phyloP scores from a whole-genome alignment of 2,888 invertebrate species.

The Lobophora halterata region DNA sequence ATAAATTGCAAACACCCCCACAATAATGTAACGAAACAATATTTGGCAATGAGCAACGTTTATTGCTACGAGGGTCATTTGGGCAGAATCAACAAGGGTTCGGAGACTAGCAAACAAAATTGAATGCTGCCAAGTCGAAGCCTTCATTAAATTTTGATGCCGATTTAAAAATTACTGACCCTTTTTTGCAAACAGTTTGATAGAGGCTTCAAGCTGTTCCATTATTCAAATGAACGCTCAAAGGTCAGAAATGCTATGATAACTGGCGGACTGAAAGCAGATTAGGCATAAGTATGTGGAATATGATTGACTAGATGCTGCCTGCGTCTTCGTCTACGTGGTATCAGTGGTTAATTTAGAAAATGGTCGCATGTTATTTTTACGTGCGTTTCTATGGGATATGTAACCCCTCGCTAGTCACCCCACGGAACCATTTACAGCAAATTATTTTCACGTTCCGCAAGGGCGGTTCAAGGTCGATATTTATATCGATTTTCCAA shows the following conservation, averaged over 20 bases:
- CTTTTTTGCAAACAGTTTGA: too few relatives aligned
- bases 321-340: too few relatives aligned
- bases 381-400: constrained; percentile 18
- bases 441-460: constrained; percentile 58
- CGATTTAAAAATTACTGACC: too few relatives aligned
- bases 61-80: constrained; percentile 44
- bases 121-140: constrained; percentile 1
- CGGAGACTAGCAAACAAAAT: constrained; percentile 8
- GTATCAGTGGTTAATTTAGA: constrained; percentile 6
- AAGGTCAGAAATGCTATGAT: too few relatives aligned
- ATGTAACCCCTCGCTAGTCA: constrained; percentile 28
- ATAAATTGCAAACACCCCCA: constrained; percentile 33
- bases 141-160: too few relatives aligned
- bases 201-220: too few relatives aligned
- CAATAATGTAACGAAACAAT: constrained; percentile 53
- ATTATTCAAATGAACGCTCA: too few relatives aligned
- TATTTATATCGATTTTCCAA: constrained; percentile 53
- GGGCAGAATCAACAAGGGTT: constrained; percentile 17
- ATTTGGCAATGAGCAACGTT: constrained; percentile 48
- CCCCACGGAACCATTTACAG: constrained; percentile 39
- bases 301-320: too few relatives aligned
- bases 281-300: too few relatives aligned
- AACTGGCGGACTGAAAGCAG: too few relatives aligned
- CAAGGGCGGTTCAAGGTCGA: constrained; percentile 64
- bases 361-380: constrained; percentile 14